These are phyloP conservation scores for Alosa alosa DNA, from an alignment of 2,113 vertebrate species.

Conservation along the genomic window DNA sequence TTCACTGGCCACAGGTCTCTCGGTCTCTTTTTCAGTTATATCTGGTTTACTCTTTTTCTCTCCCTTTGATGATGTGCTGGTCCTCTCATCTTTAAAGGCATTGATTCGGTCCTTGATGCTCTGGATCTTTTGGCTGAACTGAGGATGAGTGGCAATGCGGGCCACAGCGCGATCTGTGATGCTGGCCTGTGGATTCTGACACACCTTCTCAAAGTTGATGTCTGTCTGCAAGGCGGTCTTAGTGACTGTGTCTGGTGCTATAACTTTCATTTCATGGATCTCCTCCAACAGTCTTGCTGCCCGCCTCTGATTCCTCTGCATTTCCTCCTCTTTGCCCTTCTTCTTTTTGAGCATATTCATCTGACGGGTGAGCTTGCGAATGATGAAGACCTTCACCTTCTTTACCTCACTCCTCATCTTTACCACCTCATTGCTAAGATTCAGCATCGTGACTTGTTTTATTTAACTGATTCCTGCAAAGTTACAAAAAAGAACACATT, in stretches of 20 bases:
- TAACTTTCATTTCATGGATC: conserved; percentile 83
- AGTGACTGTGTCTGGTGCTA: conserved; percentile 84
- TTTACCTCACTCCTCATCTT: conserved; percentile 95
- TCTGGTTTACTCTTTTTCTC: neutral
- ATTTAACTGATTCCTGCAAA: neutral
- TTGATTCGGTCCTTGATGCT: conserved; percentile 79
- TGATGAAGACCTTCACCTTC: conserved; percentile 81
- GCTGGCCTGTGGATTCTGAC: conserved; percentile 79
- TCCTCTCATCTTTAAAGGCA: conserved; percentile 85
- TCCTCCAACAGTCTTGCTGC: conserved; percentile 84
- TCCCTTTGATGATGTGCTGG: conserved; percentile 33
- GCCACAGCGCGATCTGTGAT: conserved; percentile 79
- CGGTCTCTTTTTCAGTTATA: conserved; percentile 27
- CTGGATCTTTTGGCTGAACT: conserved; percentile 81
- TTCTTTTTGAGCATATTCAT: conserved; percentile 81
- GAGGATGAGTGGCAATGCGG: conserved; percentile 82
- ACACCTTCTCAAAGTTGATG: conserved; percentile 82
- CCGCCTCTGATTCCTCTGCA: conserved; percentile 83
- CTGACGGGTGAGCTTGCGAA: conserved; percentile 85
- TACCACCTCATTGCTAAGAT: conserved; percentile 84
- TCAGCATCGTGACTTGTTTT: conserved; percentile 54
- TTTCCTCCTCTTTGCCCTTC: conserved; percentile 79
- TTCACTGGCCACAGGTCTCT: neutral
- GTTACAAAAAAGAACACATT: neutral
- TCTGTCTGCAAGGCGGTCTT: conserved; percentile 82